A percentile compares a stretch with the other conserved stretches of the same genome.
Conservation (phyloP, 2,888 invertebrate species). For the Arrhopalites spinosus region DNA sequence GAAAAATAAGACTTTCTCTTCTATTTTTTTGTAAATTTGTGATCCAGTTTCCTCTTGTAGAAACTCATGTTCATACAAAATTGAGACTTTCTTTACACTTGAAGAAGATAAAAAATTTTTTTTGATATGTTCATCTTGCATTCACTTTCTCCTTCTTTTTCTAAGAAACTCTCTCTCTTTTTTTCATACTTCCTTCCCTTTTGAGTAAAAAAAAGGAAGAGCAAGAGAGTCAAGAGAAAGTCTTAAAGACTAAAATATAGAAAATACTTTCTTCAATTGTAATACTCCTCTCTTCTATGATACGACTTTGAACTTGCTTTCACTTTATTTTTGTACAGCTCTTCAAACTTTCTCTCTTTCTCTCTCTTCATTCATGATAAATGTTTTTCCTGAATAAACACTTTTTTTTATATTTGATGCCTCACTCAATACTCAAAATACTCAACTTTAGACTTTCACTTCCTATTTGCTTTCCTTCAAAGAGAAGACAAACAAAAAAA, state of each 20-base stretch:
- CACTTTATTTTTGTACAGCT: neutral
- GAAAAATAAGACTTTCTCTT: too few relatives aligned
- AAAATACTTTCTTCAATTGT: constrained; percentile 13
- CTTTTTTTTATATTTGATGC: constrained; percentile 1
- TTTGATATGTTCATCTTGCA: too few relatives aligned
- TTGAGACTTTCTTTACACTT: too few relatives aligned
- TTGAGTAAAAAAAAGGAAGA: neutral
- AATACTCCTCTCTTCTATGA: neutral
- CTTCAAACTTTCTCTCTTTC: neutral
- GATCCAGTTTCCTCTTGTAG: too few relatives aligned
- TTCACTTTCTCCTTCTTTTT: too few relatives aligned
- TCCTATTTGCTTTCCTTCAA: neutral
- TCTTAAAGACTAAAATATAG: too few relatives aligned
- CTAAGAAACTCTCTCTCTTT: too few relatives aligned
- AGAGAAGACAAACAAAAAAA: neutral
- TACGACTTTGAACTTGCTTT: neutral
- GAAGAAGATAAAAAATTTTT: too few relatives aligned
- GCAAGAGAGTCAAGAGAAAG: too few relatives aligned
- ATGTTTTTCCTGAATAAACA: neutral
- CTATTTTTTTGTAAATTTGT: too few relatives aligned
- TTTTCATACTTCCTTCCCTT: too few relatives aligned
- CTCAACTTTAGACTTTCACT: constrained; percentile 1
- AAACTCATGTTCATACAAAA: too few relatives aligned
- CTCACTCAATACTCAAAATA: neutral
- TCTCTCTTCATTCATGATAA: constrained; percentile 1